Evolutionary conservation across 2,797 vertebrate genomes (phyloP), one percentile per base, ranked within the genome.

Genomic region (Aeoliscus strigatus): DNA sequence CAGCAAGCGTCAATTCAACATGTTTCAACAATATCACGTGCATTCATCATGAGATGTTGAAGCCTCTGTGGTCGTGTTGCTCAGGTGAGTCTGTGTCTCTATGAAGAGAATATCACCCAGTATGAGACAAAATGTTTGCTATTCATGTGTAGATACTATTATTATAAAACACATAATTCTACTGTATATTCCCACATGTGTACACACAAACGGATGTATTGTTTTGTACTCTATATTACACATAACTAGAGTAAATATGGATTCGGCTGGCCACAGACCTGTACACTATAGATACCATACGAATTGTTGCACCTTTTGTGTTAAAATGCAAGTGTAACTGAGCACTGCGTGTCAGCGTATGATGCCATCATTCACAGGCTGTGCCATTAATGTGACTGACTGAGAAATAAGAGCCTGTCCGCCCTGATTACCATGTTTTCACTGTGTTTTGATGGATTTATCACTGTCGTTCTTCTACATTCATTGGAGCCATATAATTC

Each of bases 171-270:
- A 66, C 38, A 77, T 51, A 58, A 58, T 58, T 71, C 37, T 51
- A 53, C 24, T 82, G 74, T 81, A 76, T 73, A 84, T 70, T 63
- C 49, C 62, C 64, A 60, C 65, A 73, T 32, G 42, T 58, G 53
- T 71, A 65, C 66, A 78, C 73, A 68, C 39, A 52, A 67, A 67
- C 24, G 63, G 48, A 39, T 73, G 56, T 81, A 76, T 60, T 24
- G 57, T 82, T 85, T 79, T 85, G 65, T 83, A 83, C 59, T 72
- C 68, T 82, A 80, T 81, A 77, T 53, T 71, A 66, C 64, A 58
- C 52, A 67, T 72, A 76, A 70, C 74, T 68, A 72, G 59, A 75
- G 59, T 60, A 66, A 66, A 60, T 67, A 58, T 68, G 66, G 39
- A 75, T 66, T 36, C 33, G 29, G 30, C 54, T 75, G 70, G 59